These are phyloP conservation scores for Tridacna gigas DNA, from an alignment of 2,888 invertebrate species.

Conservation along the genomic window DNA sequence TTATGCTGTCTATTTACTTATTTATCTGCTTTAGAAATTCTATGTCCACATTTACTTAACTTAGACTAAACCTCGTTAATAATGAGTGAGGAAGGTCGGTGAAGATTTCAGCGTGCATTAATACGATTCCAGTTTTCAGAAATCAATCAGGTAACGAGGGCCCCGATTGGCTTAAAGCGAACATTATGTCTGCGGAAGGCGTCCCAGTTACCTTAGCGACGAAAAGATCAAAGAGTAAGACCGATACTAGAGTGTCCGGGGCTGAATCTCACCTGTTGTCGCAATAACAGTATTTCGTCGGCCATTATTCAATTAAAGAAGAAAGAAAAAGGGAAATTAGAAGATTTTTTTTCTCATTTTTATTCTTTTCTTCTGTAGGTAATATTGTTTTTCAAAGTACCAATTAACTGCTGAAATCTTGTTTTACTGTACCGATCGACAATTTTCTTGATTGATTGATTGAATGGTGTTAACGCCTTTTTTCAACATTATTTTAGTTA, in stretches of 20 bases:
- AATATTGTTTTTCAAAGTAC: no score
- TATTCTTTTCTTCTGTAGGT: no score
- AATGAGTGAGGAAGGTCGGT: conserved; percentile 45
- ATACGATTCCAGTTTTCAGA: conserved; percentile 58
- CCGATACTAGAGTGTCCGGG: conserved; percentile 42
- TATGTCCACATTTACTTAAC: conserved; percentile 20
- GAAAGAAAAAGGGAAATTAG: no score
- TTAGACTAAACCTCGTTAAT: conserved; percentile 50
- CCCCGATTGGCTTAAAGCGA: conserved; percentile 52
- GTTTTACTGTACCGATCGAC: no score
- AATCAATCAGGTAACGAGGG: conserved; percentile 54
- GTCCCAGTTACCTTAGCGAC: conserved; percentile 49
- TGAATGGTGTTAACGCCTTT: no score
- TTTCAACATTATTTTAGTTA: no score
- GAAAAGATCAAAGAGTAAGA: conserved; percentile 58
- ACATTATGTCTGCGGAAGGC: conserved; percentile 58
- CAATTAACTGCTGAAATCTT: no score
- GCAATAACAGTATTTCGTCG: not conserved
- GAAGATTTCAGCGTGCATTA: conserved; percentile 51
- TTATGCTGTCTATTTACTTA: not conserved
- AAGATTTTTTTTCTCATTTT: no score
- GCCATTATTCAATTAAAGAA: no score
- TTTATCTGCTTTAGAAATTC: conserved; percentile 12
- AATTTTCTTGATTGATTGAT: no score
- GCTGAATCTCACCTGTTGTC: conserved; percentile 59